Conservation (phyloP, 2,113 vertebrate genomes). For the Pampusana beccarii region DNA sequence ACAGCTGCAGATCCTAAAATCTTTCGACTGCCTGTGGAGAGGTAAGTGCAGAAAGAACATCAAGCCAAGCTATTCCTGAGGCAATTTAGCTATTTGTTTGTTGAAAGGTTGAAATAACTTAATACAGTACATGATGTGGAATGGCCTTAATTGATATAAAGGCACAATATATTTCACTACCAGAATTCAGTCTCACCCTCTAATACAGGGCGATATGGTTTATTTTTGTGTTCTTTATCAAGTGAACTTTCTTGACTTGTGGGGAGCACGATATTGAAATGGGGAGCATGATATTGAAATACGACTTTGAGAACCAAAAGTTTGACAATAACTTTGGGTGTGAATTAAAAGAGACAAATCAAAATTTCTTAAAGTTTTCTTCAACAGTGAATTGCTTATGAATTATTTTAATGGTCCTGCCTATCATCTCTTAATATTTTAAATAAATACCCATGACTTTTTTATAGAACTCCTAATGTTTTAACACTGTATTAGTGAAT, state of each 20-base stretch:
- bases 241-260: background rate
- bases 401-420: background rate
- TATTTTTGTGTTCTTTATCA: background rate
- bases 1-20: background rate
- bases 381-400: background rate
- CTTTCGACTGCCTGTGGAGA: background rate
- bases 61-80: background rate
- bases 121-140: background rate
- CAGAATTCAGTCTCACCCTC: background rate
- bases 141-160: background rate
- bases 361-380: background rate
- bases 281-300: background rate
- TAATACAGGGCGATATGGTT: background rate
- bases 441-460: background rate
- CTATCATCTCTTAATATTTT: background rate
- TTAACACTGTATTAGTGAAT: background rate
- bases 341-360: background rate
- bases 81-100: background rate
- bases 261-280: background rate
- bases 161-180: background rate
- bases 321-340: background rate
- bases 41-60: constrained; percentile 12
- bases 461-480: background rate
- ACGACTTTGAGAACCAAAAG: background rate
- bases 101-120: background rate